phyloP scores from a whole-genome alignment of 2,113 vertebrate species.

The Oncorhynchus clarkii region DNA sequence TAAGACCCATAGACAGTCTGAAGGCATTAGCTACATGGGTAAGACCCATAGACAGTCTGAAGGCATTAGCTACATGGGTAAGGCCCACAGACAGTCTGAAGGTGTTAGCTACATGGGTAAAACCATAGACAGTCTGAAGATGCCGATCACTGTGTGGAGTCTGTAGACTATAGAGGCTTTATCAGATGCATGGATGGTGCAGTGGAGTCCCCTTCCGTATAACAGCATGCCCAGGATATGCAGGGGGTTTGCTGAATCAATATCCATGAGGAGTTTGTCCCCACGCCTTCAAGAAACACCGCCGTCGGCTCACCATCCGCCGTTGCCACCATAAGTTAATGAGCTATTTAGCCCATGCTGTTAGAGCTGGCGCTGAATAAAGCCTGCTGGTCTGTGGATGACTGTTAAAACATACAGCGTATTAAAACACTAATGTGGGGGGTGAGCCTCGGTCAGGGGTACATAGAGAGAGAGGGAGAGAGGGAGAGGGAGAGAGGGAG shows the following conservation, averaged over 20 bases:
- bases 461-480: not conserved
- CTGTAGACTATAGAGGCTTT: conserved; percentile 19
- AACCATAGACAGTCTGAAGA: not conserved
- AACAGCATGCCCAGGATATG: not conserved
- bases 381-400: conserved; percentile 38
- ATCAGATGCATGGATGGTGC: conserved; percentile 46
- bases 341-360: conserved; percentile 73
- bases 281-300: conserved; percentile 72
- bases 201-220: conserved; percentile 50
- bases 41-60: too few relatives aligned
- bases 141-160: not conserved
- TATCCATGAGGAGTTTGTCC: conserved; percentile 71
- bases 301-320: conserved; percentile 57
- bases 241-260: conserved; percentile 57
- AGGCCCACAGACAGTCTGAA: too few relatives aligned
- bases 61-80: too few relatives aligned
- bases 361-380: conserved; percentile 56
- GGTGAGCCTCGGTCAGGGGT: conserved; percentile 12
- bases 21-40: too few relatives aligned
- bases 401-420: conserved; percentile 14
- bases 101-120: too few relatives aligned
- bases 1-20: too few relatives aligned
- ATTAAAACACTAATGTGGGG: not conserved
- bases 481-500: too few relatives aligned
- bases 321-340: conserved; percentile 72